Evolutionary conservation across 2,888 invertebrate genomes (phyloP).

Genomic region (Lydus trimaculatus): DNA sequence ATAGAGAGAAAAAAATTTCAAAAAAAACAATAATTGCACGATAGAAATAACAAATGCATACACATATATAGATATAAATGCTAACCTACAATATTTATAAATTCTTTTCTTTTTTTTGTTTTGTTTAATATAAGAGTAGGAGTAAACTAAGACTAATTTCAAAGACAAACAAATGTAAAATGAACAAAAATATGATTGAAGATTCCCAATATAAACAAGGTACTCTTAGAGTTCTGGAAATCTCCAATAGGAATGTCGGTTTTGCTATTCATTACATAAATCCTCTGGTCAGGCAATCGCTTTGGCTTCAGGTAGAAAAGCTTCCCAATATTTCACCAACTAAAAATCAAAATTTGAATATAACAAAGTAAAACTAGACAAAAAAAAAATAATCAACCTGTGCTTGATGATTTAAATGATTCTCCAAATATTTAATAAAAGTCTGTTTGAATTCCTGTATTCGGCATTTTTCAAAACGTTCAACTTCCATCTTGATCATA

Average conservation of each 20-base stretch:
- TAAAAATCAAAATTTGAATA: slow-evolving; percentile 54
- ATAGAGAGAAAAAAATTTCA: slow-evolving; percentile 14
- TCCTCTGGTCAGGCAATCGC: slow-evolving; percentile 80
- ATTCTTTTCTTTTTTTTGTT: not conserved
- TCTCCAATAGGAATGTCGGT: slow-evolving; percentile 58
- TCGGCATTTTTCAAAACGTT: slow-evolving; percentile 87
- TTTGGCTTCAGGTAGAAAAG: slow-evolving; percentile 94
- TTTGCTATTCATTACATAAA: slow-evolving; percentile 57
- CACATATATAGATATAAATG: not conserved
- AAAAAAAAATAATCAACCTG: slow-evolving; percentile 68
- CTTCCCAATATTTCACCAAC: slow-evolving; percentile 95
- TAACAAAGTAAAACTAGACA: not conserved
- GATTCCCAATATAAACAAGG: not conserved
- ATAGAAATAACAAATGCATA: not conserved
- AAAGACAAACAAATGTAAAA: not conserved
- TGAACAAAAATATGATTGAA: not conserved
- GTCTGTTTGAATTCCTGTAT: slow-evolving; percentile 90
- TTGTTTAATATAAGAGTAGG: not conserved
- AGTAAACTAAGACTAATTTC: not conserved
- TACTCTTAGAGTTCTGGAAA: slow-evolving; percentile 49
- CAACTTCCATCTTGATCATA: slow-evolving; percentile 93
- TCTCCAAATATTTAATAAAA: slow-evolving; percentile 90
- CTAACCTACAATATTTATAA: not conserved
- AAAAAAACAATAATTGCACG: not conserved
- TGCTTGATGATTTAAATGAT: slow-evolving; percentile 93